These are phyloP conservation scores for Cavia porcellus DNA, from an alignment of 2,113 vertebrate genomes.

Conservation along the genomic window DNA sequence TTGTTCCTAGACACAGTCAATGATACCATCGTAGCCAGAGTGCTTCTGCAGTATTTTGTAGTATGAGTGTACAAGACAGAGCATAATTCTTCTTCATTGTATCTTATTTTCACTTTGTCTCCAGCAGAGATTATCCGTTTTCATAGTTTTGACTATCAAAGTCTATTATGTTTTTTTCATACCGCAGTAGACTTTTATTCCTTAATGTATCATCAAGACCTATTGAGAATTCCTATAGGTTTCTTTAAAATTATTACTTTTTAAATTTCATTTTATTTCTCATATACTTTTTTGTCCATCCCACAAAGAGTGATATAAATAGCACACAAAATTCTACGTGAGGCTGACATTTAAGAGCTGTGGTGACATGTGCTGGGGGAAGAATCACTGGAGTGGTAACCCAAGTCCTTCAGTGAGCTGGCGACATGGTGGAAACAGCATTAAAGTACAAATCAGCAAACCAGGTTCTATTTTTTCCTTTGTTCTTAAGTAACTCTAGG, in stretches of 20 bases:
- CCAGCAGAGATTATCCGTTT: background rate
- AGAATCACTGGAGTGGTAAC: conserved; percentile 18
- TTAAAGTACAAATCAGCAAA: background rate
- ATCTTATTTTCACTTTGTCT: background rate
- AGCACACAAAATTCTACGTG: conserved; percentile 19
- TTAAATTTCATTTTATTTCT: background rate
- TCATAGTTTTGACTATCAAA: background rate
- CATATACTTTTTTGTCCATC: background rate
- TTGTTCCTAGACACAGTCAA: background rate
- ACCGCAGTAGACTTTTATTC: background rate
- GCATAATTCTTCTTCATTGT: background rate
- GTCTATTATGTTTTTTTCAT: background rate
- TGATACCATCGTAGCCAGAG: background rate
- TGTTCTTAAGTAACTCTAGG: conserved; percentile 1
- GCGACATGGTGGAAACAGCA: conserved; percentile 21
- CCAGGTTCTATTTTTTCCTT: conserved; percentile 1
- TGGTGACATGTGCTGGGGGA: conserved; percentile 8
- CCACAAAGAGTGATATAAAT: conserved; percentile 61
- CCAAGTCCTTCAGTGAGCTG: conserved; percentile 31
- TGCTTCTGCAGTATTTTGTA: background rate
- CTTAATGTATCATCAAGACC: background rate
- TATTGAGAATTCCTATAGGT: background rate
- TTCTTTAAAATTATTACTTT: background rate
- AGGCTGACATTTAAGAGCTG: conserved; percentile 60
- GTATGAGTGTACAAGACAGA: background rate